A percentile compares a stretch with the other conserved stretches of the same genome.
Conservation (phyloP, 1,140 invertebrate genomes). For the Steinernema khuongi region DNA sequence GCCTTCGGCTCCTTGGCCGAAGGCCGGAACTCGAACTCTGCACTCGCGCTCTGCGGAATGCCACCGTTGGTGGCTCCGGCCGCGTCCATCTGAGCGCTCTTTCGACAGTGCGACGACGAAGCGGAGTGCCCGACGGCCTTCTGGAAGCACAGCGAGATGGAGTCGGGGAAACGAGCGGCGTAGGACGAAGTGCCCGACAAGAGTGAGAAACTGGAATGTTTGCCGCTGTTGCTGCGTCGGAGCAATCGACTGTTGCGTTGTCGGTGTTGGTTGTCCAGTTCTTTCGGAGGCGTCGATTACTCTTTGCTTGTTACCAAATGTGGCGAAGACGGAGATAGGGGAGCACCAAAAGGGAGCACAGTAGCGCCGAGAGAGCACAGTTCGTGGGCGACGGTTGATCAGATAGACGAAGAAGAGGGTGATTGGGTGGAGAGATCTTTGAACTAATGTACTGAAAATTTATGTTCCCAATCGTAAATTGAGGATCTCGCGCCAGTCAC, state of each 20-base stretch:
- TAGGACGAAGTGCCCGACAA: conserved; percentile 12
- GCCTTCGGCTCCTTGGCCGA: conserved; percentile 26
- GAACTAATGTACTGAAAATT: too few relatives aligned
- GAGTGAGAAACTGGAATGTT: conserved; percentile 12
- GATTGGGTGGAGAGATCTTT: too few relatives aligned
- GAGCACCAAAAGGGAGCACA: background rate
- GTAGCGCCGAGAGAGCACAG: too few relatives aligned
- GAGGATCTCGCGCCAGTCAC: too few relatives aligned
- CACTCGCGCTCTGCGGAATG: conserved; percentile 11
- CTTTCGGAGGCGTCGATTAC: conserved; percentile 12
- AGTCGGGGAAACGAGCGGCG: conserved; percentile 9
- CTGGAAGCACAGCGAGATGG: conserved; percentile 10
- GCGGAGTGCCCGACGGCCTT: conserved; percentile 9
- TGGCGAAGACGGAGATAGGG: background rate
- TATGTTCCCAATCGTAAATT: too few relatives aligned
- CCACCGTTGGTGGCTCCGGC: conserved; percentile 18
- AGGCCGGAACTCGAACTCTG: conserved; percentile 43
- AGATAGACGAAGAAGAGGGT: too few relatives aligned
- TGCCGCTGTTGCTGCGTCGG: conserved; percentile 12
- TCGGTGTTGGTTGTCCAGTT: conserved; percentile 16
- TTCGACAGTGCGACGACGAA: background rate
- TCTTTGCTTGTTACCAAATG: conserved; percentile 6
- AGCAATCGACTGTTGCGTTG: conserved; percentile 13
- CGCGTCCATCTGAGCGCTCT: background rate
- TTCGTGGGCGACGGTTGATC: too few relatives aligned